phyloP scores from a whole-genome alignment of 2,888 invertebrate species.

The Xylota segnis region DNA sequence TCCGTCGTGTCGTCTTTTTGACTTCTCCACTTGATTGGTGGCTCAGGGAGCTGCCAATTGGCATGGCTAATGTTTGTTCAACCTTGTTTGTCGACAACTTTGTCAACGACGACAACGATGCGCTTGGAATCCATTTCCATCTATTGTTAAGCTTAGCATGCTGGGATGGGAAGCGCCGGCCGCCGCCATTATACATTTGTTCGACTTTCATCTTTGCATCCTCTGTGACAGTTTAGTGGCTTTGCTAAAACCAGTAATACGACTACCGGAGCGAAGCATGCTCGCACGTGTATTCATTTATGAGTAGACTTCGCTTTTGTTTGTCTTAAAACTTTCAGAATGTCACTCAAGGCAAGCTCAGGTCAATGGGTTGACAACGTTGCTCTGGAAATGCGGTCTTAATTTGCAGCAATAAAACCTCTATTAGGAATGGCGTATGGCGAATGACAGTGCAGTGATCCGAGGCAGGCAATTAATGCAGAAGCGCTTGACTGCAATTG shows the following conservation, averaged over 20 bases:
- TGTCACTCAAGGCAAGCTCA: conserved; percentile 39
- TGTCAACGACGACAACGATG: conserved; percentile 52
- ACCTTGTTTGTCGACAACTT: conserved; percentile 62
- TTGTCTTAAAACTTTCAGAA: conserved; percentile 4
- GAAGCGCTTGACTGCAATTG: conserved; percentile 49
- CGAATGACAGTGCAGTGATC: conserved; percentile 54
- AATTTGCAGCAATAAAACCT: conserved; percentile 72
- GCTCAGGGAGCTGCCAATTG: conserved; percentile 71
- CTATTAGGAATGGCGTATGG: conserved; percentile 37
- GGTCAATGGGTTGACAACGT: conserved; percentile 64
- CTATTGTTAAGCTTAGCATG: conserved; percentile 57
- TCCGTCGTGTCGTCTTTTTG: conserved; percentile 73
- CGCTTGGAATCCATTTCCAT: conserved; percentile 49
- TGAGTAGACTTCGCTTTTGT: conserved; percentile 31
- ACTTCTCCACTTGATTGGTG: conserved; percentile 73
- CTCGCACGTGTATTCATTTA: conserved; percentile 56
- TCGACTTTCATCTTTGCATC: conserved; percentile 52
- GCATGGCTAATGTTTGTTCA: conserved; percentile 67
- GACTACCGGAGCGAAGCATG: conserved; percentile 8
- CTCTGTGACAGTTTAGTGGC: conserved; percentile 19
- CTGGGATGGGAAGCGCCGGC: conserved; percentile 41
- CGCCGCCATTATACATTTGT: conserved; percentile 44
- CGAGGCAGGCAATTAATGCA: conserved; percentile 54
- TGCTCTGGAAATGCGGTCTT: conserved; percentile 56
- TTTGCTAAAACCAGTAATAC: conserved; percentile 6